Base-by-base conservation (phyloP, 2,113 vertebrate genomes). In the Perccottus glenii region DNA sequence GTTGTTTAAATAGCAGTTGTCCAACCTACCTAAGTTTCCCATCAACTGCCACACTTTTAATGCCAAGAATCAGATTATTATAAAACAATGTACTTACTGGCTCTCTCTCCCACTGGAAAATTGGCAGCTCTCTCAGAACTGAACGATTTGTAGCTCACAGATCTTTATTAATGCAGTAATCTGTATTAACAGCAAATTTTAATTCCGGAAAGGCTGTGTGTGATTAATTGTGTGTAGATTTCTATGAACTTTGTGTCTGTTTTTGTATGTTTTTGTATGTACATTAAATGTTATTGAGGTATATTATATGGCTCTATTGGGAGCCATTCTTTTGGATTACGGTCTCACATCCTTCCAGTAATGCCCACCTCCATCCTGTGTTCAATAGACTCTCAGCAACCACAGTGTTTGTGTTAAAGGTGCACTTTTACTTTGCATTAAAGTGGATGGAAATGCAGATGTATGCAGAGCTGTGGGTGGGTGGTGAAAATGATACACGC, bases 131-230 rank as follows among this genome's bases (percentile, higher is more conserved):
- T 87, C 85, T 88, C 84, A 60, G 87, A 92, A 92, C 90, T 91
- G 89, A 90, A 90, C 90, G 91, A 87, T 89, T 83, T 92, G 92
- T 91, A 91, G 87, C 90, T 88, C 75, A 83, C 86, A 84, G 88
- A 90, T 91, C 90, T 87, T 80, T 93, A 92, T 92, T 91, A 89
- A 91, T 92, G 88, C 90, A 91, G 92, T 92, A 87, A 91, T 87
- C 91, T 90, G 87, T 91, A 90, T 92, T 93, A 92, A 91, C 88
- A 89, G 86, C 85, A 85, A 92, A 81, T 89, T 92, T 87, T 89
- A 89, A 90, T 91, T 85, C 78, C 82, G 83, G 86, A 90, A 91
- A 89, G 66, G 36, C 50, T 83, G 38, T 63, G 66, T 75, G 33
- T 70, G 65, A 56, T 61, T 73, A 14, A 44, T 9, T 77, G 72